Evolutionary conservation across 2,113 vertebrate genomes (phyloP), one percentile per base, ranked within the genome.

Genomic region (Ictidomys tridecemlineatus): DNA sequence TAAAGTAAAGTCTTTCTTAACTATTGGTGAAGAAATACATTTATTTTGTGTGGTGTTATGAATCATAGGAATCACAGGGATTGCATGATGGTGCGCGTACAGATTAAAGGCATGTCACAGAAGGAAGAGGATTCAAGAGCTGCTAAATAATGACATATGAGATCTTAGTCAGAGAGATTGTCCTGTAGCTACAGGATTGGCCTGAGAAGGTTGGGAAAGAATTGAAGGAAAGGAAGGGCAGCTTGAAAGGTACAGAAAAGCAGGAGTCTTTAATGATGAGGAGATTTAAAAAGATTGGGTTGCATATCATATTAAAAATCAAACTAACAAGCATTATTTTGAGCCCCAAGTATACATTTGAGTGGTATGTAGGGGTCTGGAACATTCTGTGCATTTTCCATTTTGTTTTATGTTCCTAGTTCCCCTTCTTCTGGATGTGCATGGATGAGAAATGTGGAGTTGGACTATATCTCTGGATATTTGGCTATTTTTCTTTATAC

Each of bases 121-220:
- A 37, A 93, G 67, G 39, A 91, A n/a, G n/a, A 89, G 30, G 72
- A 78, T 92, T 96, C n/a, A 74, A 53, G 45, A 85, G 16, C 84
- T 96, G 58, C 70, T 84, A 37, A 86, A 72, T n/a, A 51, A 63
- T 72, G 7, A 83, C 20, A 1, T 74, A 65, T 80, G 83, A 86
- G 87, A 37, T 89, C 74, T 79, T 93, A 39, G 53, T 93, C 88
- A 95, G 91, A 79, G 87, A 48, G 58, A 73, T n/a, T 18, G 39
- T n/a, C 53, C 16, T 51, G 39, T 34, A 85, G 26, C 56, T 65
- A 48, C 6, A 26, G 84, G 10, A 39, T 61, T 65, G 80, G 45
- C n/a, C 34, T 11, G 24, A 91, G 30, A 83, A 28, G 39, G 7
- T 16, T 87, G 53, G 65, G 10, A 51, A 89, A 92, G 32, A 56